Conservation (phyloP, 2,888 invertebrate genomes). For the Mesoligia furuncula region DNA sequence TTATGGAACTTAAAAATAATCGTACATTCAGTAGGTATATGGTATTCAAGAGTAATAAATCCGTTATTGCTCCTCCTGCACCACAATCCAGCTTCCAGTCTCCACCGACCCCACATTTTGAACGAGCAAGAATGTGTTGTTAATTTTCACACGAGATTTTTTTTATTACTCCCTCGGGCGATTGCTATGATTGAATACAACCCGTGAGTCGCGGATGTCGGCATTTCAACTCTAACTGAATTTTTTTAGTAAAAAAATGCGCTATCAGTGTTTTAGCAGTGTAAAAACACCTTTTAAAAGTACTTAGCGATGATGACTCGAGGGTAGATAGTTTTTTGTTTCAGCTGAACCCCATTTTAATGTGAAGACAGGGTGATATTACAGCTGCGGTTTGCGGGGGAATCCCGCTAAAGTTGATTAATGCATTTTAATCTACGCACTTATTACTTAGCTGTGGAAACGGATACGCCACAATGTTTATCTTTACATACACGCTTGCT, state of each 20-base stretch:
- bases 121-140: slow-evolving; percentile 71
- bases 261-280: slow-evolving; percentile 70
- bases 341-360: slow-evolving; percentile 52
- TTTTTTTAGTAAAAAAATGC: slow-evolving; percentile 64
- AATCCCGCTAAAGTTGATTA: slow-evolving; percentile 60
- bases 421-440: slow-evolving; percentile 52
- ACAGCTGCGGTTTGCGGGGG: slow-evolving; percentile 42
- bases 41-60: background rate
- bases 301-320: slow-evolving; percentile 61
- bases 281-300: slow-evolving; percentile 71
- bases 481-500: background rate
- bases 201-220: slow-evolving; percentile 74
- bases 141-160: slow-evolving; percentile 81
- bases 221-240: slow-evolving; percentile 53
- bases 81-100: background rate
- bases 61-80: background rate
- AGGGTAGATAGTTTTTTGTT: slow-evolving; percentile 60
- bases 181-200: slow-evolving; percentile 82
- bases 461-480: slow-evolving; percentile 24
- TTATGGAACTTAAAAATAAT: too few relatives aligned
- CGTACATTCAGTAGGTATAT: background rate
- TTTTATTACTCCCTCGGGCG: slow-evolving; percentile 75
- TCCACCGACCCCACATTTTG: slow-evolving; percentile 26
- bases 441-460: slow-evolving; percentile 42
- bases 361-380: slow-evolving; percentile 43